Base-by-base conservation (phyloP, 1,140 invertebrate species). In the Teleopsis dalmanni region DNA sequence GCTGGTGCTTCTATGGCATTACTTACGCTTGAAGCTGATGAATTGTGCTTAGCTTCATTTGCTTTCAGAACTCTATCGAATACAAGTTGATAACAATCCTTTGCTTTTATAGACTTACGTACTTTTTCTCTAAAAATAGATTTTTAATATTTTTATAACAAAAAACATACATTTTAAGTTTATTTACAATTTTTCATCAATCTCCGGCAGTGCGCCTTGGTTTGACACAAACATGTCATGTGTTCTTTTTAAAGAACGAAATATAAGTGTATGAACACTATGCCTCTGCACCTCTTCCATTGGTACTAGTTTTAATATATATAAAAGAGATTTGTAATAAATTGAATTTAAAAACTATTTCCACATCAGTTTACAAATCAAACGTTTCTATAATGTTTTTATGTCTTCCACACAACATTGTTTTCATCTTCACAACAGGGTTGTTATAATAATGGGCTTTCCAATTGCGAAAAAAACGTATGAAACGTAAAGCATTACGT, bases 201-300 rank as follows among this genome's bases (percentile, higher is more conserved):
- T 74, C 54, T 90, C 83, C n/a, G 94, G 91, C 34, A 95, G 72
- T 46, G 82, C 76, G 36, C 86, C 85, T 70, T 97, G 91, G 68
- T 97, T 91, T 26, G 84, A 81, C 27, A 97, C 71, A 73, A 99
- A 99, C 84, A 97, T 91, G 74, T 99, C 96, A 72, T 98, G 95
- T 11, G 93, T 95, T 60, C 96, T 75, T 72, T 99, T 99, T 48
- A 98, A 74, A 5, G 95, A 98, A 54, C 95, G 79, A 72, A 99
- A 99, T 38, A 98, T 92, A 46, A 98, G 73, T 4, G 93, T 97
- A 62, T 97, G 94, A 0, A 98, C 92, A 4, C 94, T 96, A 75
- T 98, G 94, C 61, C 91, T 87, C 66, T 95, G 92, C 3, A 96
- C 91, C 53, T 95, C 92, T 80, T 89, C 78, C 67, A 69, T 65